These are phyloP conservation scores for Odontophorus gujanensis DNA, from an alignment of 2,113 vertebrate genomes.

Conservation along the genomic window DNA sequence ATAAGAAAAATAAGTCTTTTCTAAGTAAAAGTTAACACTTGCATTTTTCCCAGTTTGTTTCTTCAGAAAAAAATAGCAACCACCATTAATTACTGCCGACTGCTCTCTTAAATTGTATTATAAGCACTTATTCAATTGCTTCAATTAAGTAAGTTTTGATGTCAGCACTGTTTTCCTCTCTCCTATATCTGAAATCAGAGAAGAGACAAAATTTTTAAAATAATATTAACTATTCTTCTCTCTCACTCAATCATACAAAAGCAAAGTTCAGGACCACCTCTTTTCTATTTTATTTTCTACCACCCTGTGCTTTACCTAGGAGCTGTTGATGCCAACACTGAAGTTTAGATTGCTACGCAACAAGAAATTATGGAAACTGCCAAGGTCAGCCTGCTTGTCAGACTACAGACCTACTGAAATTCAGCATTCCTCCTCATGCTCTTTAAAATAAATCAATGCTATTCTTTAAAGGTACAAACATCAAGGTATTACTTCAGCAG, in stretches of 20 bases:
- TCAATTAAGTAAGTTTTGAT: neutral
- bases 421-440: neutral
- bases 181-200: neutral
- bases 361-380: neutral
- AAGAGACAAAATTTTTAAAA: neutral
- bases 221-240: neutral
- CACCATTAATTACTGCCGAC: neutral
- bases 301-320: neutral
- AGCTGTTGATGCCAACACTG: neutral
- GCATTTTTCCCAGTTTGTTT: neutral
- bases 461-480: neutral
- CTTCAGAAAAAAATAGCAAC: neutral
- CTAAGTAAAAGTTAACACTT: neutral
- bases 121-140: neutral
- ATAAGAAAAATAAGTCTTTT: neutral
- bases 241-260: neutral
- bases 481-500: neutral
- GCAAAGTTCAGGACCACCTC: neutral
- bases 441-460: neutral
- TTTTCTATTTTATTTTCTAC: conserved; percentile 2
- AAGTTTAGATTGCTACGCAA: neutral
- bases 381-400: neutral
- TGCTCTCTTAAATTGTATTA: neutral
- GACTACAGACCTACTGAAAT: neutral
- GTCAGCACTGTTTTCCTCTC: neutral